Base-by-base conservation (phyloP, 2,888 invertebrate species). In the Leptinotarsa rubiginosa region DNA sequence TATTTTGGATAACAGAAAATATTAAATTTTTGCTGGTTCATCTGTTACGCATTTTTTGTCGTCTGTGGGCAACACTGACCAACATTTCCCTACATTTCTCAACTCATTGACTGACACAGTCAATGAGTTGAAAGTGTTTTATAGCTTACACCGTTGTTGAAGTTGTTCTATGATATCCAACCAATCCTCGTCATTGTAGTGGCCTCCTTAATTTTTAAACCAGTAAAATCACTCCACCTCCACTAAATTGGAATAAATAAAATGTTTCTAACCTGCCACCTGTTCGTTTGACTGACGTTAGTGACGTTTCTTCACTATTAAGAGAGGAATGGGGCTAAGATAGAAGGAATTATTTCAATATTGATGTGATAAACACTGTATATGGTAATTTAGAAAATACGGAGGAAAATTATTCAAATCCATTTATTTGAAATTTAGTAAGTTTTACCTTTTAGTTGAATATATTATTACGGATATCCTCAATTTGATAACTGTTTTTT, bases 401-500 rank as follows among this genome's bases (percentile, higher is more conserved):
- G 25, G 41, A 41, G 7, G 2, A 62, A 10, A 41, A 10, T n/a
- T n/a, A 15, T 62, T 62, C n/a, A 41, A 13, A 16, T 62, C 15
- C 7, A n/a, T 62, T 62, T 7, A n/a, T n/a, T 62, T 62, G 15
- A n/a, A 62, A 31, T 31, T n/a, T 12, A n/a, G 31, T n/a, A 62
- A 12, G 18, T 18, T 31, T 31, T 56, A 56, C 12, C 56, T 18
- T 62, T 70, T 16, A 41, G 41, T 31, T n/a, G 5, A 62, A 7
- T 7, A 62, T 31, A 56, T 65, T 41, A 41, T 41, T 41, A 41
- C 10, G 10, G 41, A 64, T 65, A 52, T 47, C 64, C 65, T 65
- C 31, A 49, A 31, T 52, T 10, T n/a, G 25, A 41, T 31, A 50
- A 25, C 50, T 31, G 20, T 76, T 65, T 69, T 69, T 79, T 79